These are phyloP conservation scores for Acropora tenuis DNA, from an alignment of 64 coral and sea anemone species.

Conservation along the genomic window DNA sequence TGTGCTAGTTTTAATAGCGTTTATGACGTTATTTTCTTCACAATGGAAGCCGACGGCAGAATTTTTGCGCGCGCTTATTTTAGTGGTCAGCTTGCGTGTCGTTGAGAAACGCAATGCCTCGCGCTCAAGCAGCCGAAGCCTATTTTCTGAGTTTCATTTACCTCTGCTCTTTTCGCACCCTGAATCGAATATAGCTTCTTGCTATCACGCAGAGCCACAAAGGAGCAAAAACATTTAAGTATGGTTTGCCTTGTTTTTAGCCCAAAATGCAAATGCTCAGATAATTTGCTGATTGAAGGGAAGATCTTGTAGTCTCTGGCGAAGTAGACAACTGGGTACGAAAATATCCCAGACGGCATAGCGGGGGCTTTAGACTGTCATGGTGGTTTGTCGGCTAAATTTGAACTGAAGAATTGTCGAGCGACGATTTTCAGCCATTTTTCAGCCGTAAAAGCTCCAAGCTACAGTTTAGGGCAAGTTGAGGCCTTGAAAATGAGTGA, in stretches of 20 bases:
- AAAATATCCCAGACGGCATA: background rate
- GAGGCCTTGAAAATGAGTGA: slow-evolving; percentile 44
- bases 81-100: background rate
- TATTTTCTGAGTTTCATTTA: too few species aligned
- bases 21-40: background rate
- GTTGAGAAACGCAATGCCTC: too few species aligned
- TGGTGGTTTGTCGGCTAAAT: slow-evolving; percentile 8
- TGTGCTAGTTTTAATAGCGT: too few species aligned
- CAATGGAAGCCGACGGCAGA: background rate
- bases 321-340: background rate
- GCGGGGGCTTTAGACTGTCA: background rate
- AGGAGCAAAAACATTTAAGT: too few species aligned
- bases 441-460: background rate
- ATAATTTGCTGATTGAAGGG: too few species aligned
- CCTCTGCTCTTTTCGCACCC: too few species aligned
- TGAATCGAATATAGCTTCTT: too few species aligned
- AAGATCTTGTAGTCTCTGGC: too few species aligned
- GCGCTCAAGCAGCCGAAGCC: too few species aligned
- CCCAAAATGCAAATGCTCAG: too few species aligned
- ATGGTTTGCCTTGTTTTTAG: too few species aligned
- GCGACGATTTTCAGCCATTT: background rate
- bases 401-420: background rate
- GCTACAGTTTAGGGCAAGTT: background rate
- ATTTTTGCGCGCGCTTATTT: background rate
- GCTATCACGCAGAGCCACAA: too few species aligned